Conservation (phyloP, 1,140 invertebrate species). For the Adelges cooleyi region DNA sequence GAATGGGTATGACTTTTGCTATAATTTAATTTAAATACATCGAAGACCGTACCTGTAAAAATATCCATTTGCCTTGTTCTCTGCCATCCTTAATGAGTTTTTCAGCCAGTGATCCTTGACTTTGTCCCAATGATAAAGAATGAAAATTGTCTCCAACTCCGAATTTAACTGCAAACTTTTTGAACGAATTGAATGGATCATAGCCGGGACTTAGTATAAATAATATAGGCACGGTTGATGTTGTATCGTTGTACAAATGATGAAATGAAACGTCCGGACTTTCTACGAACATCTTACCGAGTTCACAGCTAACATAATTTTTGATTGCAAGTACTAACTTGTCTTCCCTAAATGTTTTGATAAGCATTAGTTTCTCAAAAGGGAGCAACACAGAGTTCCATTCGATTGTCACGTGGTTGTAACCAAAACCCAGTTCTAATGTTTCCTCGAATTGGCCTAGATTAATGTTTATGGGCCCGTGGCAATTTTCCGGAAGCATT, state of each 20-base stretch:
- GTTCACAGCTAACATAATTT: constrained; percentile 60
- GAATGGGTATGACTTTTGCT: constrained; percentile 7
- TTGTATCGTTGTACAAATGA: constrained; percentile 60
- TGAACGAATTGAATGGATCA: constrained; percentile 72
- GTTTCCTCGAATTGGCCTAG: background rate
- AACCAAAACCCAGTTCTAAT: background rate
- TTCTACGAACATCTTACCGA: constrained; percentile 68
- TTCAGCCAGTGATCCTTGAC: constrained; percentile 74
- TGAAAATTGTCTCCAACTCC: constrained; percentile 61
- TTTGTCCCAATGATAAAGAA: constrained; percentile 80
- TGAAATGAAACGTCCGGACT: constrained; percentile 55
- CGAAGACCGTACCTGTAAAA: constrained; percentile 58
- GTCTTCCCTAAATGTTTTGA: constrained; percentile 68
- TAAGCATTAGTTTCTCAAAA: constrained; percentile 71
- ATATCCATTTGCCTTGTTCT: constrained; percentile 66
- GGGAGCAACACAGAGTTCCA: constrained; percentile 51
- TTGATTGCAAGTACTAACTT: constrained; percentile 67
- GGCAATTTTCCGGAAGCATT: constrained; percentile 37
- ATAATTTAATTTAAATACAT: too few relatives aligned
- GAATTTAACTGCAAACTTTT: constrained; percentile 67
- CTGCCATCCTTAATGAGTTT: constrained; percentile 60
- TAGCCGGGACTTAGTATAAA: constrained; percentile 79
- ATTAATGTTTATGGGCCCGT: background rate
- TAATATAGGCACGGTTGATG: constrained; percentile 62
- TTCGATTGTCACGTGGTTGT: constrained; percentile 34